Conservation (phyloP, 2,888 invertebrate species). For the Pomacea canaliculata region DNA sequence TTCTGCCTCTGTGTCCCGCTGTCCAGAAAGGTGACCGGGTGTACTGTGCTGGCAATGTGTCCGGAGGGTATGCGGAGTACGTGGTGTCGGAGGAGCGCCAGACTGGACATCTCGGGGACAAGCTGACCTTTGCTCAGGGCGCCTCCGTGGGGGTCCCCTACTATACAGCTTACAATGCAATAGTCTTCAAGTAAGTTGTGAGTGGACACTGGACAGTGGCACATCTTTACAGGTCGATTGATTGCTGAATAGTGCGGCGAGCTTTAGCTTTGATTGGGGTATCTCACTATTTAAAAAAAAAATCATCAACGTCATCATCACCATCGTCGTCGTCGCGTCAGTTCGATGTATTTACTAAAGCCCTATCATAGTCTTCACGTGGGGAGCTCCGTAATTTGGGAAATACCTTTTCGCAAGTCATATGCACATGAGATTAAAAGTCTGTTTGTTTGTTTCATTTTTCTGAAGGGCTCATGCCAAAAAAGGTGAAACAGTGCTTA, state of each 20-base stretch:
- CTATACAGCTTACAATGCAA: slow-evolving; percentile 74
- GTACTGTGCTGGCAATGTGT: slow-evolving; percentile 56
- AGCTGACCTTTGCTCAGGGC: slow-evolving; percentile 72
- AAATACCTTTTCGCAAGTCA: too few species aligned
- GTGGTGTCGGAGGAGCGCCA: slow-evolving; percentile 61
- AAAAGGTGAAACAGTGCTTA: slow-evolving; percentile 71
- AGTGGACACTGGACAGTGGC: too few species aligned
- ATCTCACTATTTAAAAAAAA: background rate
- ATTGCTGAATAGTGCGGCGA: too few species aligned
- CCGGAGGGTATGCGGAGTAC: slow-evolving; percentile 73
- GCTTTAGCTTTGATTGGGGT: background rate
- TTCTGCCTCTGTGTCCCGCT: background rate
- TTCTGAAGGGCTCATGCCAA: slow-evolving; percentile 65
- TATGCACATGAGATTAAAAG: too few species aligned
- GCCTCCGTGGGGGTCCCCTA: slow-evolving; percentile 74
- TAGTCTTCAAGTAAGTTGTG: slow-evolving; percentile 70
- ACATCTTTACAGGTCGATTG: background rate
- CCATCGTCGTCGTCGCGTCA: slow-evolving; percentile 65
- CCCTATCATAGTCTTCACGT: too few species aligned
- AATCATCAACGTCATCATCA: slow-evolving; percentile 17
- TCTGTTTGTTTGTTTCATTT: background rate
- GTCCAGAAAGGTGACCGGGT: slow-evolving; percentile 71
- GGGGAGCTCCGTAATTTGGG: too few species aligned
- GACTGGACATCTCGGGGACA: slow-evolving; percentile 68
- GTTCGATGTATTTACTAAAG: too few species aligned